These are phyloP conservation scores for Pollimyrus isidori DNA, from an alignment of 2,113 vertebrate species.

Conservation along the genomic window DNA sequence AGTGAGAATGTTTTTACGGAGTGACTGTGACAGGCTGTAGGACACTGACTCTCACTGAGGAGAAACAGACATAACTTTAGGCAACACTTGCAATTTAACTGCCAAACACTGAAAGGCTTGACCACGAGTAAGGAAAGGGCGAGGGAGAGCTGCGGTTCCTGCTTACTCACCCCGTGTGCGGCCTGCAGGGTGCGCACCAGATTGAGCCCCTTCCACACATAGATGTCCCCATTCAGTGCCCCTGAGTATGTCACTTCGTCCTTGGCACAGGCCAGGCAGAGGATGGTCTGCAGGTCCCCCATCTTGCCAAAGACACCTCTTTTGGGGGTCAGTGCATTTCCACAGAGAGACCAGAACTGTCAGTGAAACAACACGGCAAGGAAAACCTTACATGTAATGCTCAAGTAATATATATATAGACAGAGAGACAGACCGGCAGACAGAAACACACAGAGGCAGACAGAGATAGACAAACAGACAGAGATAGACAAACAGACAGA, in stretches of 20 bases:
- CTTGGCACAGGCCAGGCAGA: conserved; percentile 84
- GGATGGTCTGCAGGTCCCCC: conserved; percentile 93
- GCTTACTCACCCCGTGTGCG: conserved; percentile 79
- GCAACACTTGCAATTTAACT: neutral
- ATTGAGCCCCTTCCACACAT: conserved; percentile 87
- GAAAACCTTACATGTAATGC: neutral
- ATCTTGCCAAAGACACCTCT: conserved; percentile 91
- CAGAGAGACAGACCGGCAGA: neutral
- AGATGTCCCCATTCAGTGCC: conserved; percentile 91
- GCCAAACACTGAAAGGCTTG: neutral
- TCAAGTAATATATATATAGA: neutral
- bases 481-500: neutral
- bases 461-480: too few relatives aligned
- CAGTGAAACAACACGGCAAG: conserved; percentile 12
- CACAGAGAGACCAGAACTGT: conserved; percentile 92
- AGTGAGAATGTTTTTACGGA: neutral
- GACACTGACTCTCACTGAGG: neutral
- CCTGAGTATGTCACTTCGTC: conserved; percentile 92
- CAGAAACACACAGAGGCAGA: too few relatives aligned
- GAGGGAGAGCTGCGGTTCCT: neutral
- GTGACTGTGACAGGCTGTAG: neutral
- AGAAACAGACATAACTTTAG: neutral
- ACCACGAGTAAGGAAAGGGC: neutral
- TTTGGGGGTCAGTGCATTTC: conserved; percentile 87
- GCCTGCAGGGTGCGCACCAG: conserved; percentile 82